Percentiles rank a stretch among this genome's conserved stretches.
phyloP scores from a whole-genome alignment of 2,797 vertebrate species.

The Acanthurus lineatus region DNA sequence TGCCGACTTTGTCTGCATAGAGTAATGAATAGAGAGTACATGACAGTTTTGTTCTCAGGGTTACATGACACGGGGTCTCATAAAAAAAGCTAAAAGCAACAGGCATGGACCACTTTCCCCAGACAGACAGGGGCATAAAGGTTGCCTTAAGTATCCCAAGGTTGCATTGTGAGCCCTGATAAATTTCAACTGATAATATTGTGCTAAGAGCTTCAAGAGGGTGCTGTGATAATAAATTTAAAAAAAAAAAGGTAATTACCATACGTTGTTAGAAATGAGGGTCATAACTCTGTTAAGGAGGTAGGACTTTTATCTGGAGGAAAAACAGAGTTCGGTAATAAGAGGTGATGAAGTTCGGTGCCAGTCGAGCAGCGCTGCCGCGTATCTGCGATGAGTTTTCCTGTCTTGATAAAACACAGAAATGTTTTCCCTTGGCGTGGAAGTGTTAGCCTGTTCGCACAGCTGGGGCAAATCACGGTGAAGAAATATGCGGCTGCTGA shows the following conservation, averaged over 20 bases:
- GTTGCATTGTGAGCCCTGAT: constrained; percentile 62
- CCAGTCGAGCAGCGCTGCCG: constrained; percentile 28
- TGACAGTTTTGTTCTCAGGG: constrained; percentile 65
- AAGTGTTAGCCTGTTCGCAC: constrained; percentile 68
- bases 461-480: constrained; percentile 77
- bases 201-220: constrained; percentile 66
- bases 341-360: constrained; percentile 54
- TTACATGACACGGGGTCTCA: constrained; percentile 62
- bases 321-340: constrained; percentile 55
- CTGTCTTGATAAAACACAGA: constrained; percentile 71
- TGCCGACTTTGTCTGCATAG: constrained; percentile 51
- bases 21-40: constrained; percentile 67
- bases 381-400: constrained; percentile 51
- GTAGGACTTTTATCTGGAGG: constrained; percentile 53
- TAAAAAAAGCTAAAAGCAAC: constrained; percentile 63
- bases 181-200: constrained; percentile 77
- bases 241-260: constrained; percentile 62
- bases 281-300: constrained; percentile 28
- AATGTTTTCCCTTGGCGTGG: constrained; percentile 60
- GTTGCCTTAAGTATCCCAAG: constrained; percentile 57
- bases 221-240: constrained; percentile 74
- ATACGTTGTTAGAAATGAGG: constrained; percentile 45
- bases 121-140: constrained; percentile 47
- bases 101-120: constrained; percentile 52
- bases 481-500: constrained; percentile 64